Conservation (phyloP, 1,140 invertebrate species). For the Aphelinus atriplicis region DNA sequence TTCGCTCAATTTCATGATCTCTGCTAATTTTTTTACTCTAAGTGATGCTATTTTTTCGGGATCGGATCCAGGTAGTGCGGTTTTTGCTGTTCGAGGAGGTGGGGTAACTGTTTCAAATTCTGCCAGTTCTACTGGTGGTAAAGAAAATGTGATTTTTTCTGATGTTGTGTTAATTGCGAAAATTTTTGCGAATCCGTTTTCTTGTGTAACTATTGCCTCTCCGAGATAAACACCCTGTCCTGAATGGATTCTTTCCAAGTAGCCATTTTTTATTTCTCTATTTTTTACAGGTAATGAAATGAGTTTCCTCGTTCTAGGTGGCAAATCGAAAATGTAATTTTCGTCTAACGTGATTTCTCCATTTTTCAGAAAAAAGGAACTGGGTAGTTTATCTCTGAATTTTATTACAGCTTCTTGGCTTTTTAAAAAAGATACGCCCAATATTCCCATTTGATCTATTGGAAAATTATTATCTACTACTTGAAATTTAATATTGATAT, state of each 20-base stretch:
- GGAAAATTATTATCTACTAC: conserved; percentile 8
- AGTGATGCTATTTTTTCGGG: not conserved
- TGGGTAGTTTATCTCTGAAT: too few relatives aligned
- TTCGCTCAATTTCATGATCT: not conserved
- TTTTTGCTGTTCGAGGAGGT: not conserved
- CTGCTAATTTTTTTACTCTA: not conserved
- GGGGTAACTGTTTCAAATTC: not conserved
- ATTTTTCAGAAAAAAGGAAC: not conserved
- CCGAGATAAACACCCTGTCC: not conserved
- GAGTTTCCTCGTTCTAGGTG: not conserved
- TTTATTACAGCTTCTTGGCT: not conserved
- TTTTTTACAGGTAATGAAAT: not conserved
- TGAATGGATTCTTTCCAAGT: not conserved
- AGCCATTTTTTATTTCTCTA: not conserved
- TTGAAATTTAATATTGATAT: not conserved
- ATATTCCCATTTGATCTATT: not conserved
- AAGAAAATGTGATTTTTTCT: not conserved
- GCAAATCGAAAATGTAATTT: not conserved
- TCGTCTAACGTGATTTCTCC: not conserved
- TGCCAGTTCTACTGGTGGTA: too few relatives aligned
- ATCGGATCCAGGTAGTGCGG: too few relatives aligned
- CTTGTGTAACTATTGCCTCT: not conserved
- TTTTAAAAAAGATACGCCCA: not conserved
- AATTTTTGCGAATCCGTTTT: not conserved
- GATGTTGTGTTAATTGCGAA: not conserved